phyloP scores from a whole-genome alignment of 2,888 invertebrate genomes.

The Eupithecia inturbata region DNA sequence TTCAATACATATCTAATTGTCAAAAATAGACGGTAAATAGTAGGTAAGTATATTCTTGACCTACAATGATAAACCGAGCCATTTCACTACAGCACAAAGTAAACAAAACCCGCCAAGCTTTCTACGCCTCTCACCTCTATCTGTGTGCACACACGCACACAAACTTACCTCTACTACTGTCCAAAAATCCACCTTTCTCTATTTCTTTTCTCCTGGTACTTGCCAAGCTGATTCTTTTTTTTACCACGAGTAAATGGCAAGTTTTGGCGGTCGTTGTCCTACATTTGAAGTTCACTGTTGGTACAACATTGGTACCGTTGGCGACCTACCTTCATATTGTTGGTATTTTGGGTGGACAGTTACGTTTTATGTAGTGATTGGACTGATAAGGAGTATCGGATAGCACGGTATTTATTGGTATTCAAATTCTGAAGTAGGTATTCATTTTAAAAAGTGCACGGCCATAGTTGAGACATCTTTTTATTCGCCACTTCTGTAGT shows the following conservation, averaged over 20 bases:
- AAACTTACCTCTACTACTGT: slow-evolving; percentile 32
- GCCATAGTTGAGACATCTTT: not conserved
- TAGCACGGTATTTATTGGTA: slow-evolving; percentile 26
- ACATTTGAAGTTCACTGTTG: slow-evolving; percentile 71
- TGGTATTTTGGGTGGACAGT: slow-evolving; percentile 78
- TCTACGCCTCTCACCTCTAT: slow-evolving; percentile 63
- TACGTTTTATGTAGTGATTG: slow-evolving; percentile 75
- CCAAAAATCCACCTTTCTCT: slow-evolving; percentile 71
- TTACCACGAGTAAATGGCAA: slow-evolving; percentile 67
- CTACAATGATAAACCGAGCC: slow-evolving; percentile 50
- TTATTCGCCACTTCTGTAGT: not conserved
- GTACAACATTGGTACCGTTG: slow-evolving; percentile 67
- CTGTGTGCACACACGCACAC: slow-evolving; percentile 45
- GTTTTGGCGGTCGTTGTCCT: slow-evolving; percentile 70
- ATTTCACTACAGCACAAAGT: slow-evolving; percentile 58
- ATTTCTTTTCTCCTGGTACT: slow-evolving; percentile 76
- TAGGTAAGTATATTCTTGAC: slow-evolving; percentile 5
- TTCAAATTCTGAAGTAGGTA: slow-evolving; percentile 3
- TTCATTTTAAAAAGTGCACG: not conserved
- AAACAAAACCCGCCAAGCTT: slow-evolving; percentile 65
- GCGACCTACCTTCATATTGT: slow-evolving; percentile 80
- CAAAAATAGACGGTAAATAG: slow-evolving; percentile 35
- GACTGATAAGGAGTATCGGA: slow-evolving; percentile 63
- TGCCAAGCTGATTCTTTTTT: slow-evolving; percentile 64
- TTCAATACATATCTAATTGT: not conserved